Percentiles rank a stretch among this genome's conserved stretches.
These are phyloP conservation scores for Platerodrilus igneus DNA, from an alignment of 2,888 invertebrate species.

Conservation along the genomic window DNA sequence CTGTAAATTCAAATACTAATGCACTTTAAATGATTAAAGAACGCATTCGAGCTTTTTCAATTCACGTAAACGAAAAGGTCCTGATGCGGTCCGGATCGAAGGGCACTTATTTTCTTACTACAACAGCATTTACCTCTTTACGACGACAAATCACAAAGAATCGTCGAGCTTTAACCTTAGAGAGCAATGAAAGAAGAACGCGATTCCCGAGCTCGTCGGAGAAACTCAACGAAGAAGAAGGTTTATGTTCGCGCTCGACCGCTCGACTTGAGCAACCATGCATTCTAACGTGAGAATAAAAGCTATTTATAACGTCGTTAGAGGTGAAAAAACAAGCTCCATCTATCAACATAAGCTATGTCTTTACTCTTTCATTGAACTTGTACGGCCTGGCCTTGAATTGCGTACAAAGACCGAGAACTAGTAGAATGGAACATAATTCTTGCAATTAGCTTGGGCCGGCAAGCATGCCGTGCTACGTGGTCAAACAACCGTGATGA, in stretches of 20 bases:
- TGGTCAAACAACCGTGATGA: too few species aligned
- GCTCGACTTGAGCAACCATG: constrained; percentile 27
- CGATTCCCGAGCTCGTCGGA: constrained; percentile 17
- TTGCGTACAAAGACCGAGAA: constrained; percentile 24
- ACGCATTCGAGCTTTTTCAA: too few species aligned
- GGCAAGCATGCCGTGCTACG: too few species aligned
- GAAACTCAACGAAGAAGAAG: constrained; percentile 15
- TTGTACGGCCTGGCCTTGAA: constrained; percentile 28
- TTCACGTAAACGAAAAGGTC: too few species aligned
- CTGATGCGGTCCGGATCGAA: too few species aligned
- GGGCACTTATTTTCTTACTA: constrained; percentile 15
- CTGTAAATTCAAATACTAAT: too few species aligned
- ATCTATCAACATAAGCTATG: constrained; percentile 28
- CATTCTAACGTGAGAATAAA: constrained; percentile 28
- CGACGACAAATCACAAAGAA: constrained; percentile 17
- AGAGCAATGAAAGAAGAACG: constrained; percentile 12
- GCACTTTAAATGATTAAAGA: too few species aligned
- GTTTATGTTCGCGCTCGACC: constrained; percentile 25
- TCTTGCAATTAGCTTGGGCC: constrained; percentile 22
- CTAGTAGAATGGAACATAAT: constrained; percentile 24
- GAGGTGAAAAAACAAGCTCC: constrained; percentile 29
- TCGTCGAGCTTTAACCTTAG: constrained; percentile 12
- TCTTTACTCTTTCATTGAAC: constrained; percentile 31
- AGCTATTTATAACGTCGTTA: constrained; percentile 32
- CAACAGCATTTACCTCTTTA: constrained; percentile 17